Evolutionary conservation across 2,113 vertebrate genomes (phyloP).

Genomic region (Numenius arquata): DNA sequence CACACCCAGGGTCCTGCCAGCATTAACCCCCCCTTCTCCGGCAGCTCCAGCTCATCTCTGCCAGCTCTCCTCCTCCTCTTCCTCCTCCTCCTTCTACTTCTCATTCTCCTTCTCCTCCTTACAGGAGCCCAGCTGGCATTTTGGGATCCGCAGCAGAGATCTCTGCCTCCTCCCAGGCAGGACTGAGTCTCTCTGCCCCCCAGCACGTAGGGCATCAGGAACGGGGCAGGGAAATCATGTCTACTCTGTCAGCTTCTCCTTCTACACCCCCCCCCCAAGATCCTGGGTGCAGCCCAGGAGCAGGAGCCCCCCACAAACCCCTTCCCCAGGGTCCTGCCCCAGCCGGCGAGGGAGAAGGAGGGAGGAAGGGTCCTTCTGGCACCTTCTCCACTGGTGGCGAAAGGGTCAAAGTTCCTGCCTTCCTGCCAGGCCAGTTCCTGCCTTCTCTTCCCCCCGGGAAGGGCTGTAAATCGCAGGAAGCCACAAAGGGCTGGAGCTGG

Average conservation of each 20-base stretch:
- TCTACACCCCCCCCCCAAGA: background rate
- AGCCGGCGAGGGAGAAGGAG: fast-evolving
- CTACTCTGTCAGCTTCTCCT: background rate
- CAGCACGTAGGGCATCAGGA: background rate
- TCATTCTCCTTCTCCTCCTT: background rate
- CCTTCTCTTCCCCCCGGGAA: conserved; percentile 33
- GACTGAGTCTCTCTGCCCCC: background rate
- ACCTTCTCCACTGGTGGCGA: background rate
- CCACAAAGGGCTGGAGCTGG: background rate
- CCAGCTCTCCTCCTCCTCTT: background rate
- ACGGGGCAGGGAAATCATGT: fast-evolving
- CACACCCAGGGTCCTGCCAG: background rate
- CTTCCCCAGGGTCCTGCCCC: background rate
- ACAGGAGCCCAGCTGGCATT: background rate
- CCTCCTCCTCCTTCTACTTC: background rate
- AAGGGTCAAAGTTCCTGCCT: conserved; percentile 21
- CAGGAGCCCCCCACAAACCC: background rate
- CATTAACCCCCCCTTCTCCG: background rate
- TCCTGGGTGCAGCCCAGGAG: background rate
- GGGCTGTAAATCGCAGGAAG: conserved; percentile 66
- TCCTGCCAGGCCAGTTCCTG: background rate
- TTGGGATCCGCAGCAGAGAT: background rate
- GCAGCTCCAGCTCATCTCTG: background rate
- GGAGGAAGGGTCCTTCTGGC: background rate
- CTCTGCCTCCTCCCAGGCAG: background rate